phyloP scores from a whole-genome alignment of 2,113 vertebrate genomes.

The Mustela nigripes region DNA sequence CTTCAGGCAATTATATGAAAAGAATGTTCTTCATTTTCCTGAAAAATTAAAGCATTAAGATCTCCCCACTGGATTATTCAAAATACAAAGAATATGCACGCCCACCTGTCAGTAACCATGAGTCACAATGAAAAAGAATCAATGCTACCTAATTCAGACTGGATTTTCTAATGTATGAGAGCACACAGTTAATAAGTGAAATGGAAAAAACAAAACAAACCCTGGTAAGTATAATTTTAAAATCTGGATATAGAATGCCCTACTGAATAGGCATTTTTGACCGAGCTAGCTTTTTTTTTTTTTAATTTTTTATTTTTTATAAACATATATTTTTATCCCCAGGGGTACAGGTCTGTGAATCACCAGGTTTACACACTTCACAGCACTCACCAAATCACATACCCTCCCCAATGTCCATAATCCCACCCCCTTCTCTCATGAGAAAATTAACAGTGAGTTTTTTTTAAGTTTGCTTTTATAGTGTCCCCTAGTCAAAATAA shows the following conservation, averaged over 20 bases:
- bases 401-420: too few species aligned
- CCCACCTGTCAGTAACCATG: background rate
- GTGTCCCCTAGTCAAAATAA: conserved; percentile 11
- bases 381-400: too few species aligned
- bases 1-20: conserved; percentile 11
- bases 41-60: conserved; percentile 4
- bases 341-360: too few species aligned
- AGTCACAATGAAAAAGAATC: background rate
- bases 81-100: background rate
- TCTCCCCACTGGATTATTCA: background rate
- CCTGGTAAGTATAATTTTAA: background rate
- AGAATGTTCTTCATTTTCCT: background rate
- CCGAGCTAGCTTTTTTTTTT: conserved; percentile 19
- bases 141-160: background rate
- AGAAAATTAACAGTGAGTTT: conserved; percentile 48
- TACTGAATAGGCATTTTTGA: background rate
- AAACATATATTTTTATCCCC: too few species aligned
- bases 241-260: background rate
- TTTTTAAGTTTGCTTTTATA: conserved; percentile 28
- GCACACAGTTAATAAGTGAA: background rate
- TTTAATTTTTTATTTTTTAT: too few species aligned
- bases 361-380: too few species aligned
- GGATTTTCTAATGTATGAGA: background rate
- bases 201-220: background rate
- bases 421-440: too few species aligned